A percentile compares a stretch with the other conserved stretches of the same genome.
phyloP scores from a whole-genome alignment of 2,113 vertebrate species.

The Bettongia penicillata region DNA sequence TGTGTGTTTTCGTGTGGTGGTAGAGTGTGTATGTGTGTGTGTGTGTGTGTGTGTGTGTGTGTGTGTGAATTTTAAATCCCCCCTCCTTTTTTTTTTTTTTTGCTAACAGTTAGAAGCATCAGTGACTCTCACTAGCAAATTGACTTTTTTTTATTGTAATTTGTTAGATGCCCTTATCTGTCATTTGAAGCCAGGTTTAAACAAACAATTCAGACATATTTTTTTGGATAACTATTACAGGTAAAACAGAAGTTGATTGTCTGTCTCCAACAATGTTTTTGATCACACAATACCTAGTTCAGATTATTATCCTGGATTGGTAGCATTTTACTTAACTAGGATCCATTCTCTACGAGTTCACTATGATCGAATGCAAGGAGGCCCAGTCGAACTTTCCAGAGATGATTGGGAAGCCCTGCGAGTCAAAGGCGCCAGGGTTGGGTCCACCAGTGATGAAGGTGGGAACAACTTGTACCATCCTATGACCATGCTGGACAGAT shows the following conservation, averaged over 20 bases:
- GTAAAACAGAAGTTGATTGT: conserved; percentile 96
- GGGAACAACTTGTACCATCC: conserved; percentile 99
- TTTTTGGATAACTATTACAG: conserved; percentile 85
- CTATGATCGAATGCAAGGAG: conserved; percentile 95
- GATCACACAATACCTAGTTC: conserved; percentile 88
- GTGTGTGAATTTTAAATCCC: conserved; percentile 57
- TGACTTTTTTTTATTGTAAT: conserved; percentile 61
- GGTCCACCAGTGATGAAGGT: conserved; percentile 97
- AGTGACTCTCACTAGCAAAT: conserved; percentile 79
- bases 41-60: not conserved
- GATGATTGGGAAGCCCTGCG: conserved; percentile 97
- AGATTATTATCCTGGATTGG: conserved; percentile 87
- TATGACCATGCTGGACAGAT: conserved; percentile 97
- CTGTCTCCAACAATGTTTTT: conserved; percentile 96
- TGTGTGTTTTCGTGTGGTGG: conserved; percentile 5
- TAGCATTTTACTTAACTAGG: conserved; percentile 78
- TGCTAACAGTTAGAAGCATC: conserved; percentile 77
- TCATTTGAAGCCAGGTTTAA: conserved; percentile 83
- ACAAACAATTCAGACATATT: conserved; percentile 80
- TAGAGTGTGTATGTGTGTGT: not conserved
- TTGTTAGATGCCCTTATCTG: conserved; percentile 82
- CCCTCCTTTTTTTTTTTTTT: conserved; percentile 57
- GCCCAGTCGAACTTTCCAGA: conserved; percentile 96
- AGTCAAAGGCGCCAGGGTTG: conserved; percentile 95
- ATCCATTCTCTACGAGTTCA: conserved; percentile 83